Evolutionary conservation across 2,797 vertebrate species (phyloP), one percentile per base, ranked within the genome.

Genomic region (Harpia harpyja): DNA sequence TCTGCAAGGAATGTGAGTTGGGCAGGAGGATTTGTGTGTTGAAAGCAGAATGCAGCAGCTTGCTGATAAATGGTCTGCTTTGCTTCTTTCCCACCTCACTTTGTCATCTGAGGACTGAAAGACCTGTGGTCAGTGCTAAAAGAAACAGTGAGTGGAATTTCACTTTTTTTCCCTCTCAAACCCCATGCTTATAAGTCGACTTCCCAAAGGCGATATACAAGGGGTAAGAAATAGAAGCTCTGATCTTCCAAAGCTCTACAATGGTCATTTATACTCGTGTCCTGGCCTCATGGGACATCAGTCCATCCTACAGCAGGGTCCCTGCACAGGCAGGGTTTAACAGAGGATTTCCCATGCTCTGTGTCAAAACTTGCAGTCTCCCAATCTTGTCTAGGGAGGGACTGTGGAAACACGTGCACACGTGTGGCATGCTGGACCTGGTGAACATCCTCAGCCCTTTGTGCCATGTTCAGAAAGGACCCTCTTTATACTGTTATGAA

Each of bases 341-440:
- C 15, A 22, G 64, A 28, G n/a, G 32, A 28, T 79, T 86, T 65
- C 27, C 56, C 22, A 10, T 24, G 30, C 51, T 56, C 43, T 43
- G 19, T 27, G 23, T 27, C 64, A 60, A 33, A 69, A 21, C 3
- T 0, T 3, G 12, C 32, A 15, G 17, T 6, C 12, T 68, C 35
- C 32, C 21, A 3, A 0, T 14, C n/a, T 21, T 37, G 1, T 14
- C 48, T 60, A 35, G 48, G 56, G 33, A 70, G 53, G 69, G 46
- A 12, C 41, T 33, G 4, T 10, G 79, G 79, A 21, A 41, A 37
- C 37, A 32, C 11, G 5, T 4, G 23, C 20, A 7, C 12, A 4
- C 1, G 1, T 5, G 10, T n/a, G 69, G 28, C 9, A 2, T 4
- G 28, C 46, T 2, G 4, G n/a, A 39, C 32, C 60, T 9, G 28